Conservation (phyloP, 2,113 vertebrate genomes). For the Lepus timidus region DNA sequence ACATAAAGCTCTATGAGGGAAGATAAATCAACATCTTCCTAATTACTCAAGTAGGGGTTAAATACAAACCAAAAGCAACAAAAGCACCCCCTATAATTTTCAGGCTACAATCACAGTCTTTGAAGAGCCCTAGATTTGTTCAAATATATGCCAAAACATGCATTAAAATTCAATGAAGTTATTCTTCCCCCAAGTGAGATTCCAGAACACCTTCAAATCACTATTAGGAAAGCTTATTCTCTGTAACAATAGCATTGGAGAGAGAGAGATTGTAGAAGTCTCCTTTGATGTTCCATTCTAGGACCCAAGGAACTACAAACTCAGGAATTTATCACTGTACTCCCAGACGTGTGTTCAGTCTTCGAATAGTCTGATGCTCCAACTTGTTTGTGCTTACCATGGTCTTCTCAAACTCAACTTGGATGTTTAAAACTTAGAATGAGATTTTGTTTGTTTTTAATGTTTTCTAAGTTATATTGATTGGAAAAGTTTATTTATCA, state of each 20-base stretch:
- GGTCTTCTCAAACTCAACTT: not conserved
- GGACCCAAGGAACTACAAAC: not conserved
- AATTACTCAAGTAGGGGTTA: not conserved
- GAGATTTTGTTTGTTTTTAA: not conserved
- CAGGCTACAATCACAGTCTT: not conserved
- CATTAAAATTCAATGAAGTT: not conserved
- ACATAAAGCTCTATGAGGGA: not conserved
- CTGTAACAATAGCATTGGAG: not conserved
- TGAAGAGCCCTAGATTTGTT: not conserved
- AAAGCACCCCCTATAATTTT: not conserved
- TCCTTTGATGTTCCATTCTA: not conserved
- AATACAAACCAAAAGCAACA: not conserved
- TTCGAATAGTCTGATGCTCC: not conserved
- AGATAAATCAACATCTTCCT: not conserved
- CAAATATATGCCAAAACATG: not conserved
- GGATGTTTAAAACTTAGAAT: not conserved
- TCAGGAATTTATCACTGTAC: not conserved
- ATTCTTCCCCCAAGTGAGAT: not conserved
- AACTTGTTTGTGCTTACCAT: not conserved
- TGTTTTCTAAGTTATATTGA: not conserved
- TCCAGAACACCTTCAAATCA: not conserved
- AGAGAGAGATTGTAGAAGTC: not conserved
- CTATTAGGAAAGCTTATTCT: not conserved
- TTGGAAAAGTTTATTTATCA: not conserved
- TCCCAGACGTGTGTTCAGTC: not conserved